phyloP scores from a whole-genome alignment of 2,797 vertebrate species.

The Masticophis lateralis region DNA sequence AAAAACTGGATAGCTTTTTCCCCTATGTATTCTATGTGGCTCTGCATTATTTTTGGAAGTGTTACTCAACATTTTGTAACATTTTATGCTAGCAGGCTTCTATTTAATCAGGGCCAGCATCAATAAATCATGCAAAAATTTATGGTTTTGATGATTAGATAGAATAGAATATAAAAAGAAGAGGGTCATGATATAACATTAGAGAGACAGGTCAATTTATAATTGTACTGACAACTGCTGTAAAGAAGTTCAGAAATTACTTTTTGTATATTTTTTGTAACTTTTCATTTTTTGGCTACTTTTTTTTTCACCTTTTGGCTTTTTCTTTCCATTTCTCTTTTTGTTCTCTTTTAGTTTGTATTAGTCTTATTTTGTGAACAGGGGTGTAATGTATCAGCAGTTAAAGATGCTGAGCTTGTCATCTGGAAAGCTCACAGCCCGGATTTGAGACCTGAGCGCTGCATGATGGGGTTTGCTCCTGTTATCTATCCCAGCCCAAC shows the following conservation, averaged over 20 bases:
- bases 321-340: neutral
- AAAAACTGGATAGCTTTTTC: neutral
- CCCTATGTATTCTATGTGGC: neutral
- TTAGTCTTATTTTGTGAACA: neutral
- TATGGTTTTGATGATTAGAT: neutral
- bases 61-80: neutral
- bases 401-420: no score
- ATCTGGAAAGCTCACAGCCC: no score
- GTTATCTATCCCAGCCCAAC: no score
- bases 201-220: neutral
- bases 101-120: neutral
- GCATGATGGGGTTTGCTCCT: no score
- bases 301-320: neutral
- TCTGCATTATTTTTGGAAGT: neutral
- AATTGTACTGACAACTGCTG: neutral
- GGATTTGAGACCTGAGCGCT: no score
- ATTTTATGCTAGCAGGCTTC: neutral
- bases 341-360: neutral
- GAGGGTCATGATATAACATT: neutral
- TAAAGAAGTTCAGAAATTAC: neutral
- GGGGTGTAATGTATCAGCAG: no score
- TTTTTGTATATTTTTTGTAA: neutral
- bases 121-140: neutral
- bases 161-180: neutral
- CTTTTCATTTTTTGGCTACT: neutral